Percentiles rank a stretch among this genome's conserved stretches.
These are phyloP conservation scores for Eciton burchellii DNA, from an alignment of 1,140 invertebrate genomes.

Conservation along the genomic window DNA sequence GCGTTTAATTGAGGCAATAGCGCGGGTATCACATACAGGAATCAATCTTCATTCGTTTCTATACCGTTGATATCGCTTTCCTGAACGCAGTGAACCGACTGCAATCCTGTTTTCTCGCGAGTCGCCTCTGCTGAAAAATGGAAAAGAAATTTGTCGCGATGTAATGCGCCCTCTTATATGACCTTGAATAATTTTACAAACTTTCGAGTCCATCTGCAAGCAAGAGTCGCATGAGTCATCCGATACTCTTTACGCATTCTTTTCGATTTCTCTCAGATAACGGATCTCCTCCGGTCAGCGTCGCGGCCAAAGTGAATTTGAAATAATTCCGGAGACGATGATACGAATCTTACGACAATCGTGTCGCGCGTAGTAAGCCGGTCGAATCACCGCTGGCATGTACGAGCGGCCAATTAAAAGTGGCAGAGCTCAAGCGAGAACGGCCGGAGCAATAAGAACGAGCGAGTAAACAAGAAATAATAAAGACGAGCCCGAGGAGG, in stretches of 20 bases:
- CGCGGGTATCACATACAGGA: not conserved
- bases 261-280: slow-evolving; percentile 17
- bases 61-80: not conserved
- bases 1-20: not conserved
- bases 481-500: slow-evolving; percentile 70
- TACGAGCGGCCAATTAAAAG: slow-evolving; percentile 78
- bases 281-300: not conserved
- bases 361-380: slow-evolving; percentile 74
- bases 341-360: slow-evolving; percentile 65
- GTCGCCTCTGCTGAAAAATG: no score
- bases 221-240: not conserved
- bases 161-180: not conserved
- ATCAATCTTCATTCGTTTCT: not conserved
- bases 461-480: slow-evolving; percentile 80
- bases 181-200: not conserved
- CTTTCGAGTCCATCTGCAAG: slow-evolving; percentile 12
- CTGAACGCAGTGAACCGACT: not conserved
- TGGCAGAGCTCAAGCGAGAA: slow-evolving; percentile 67
- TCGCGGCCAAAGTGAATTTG: slow-evolving; percentile 27
- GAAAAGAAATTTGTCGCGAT: not conserved
- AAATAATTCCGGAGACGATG: slow-evolving; percentile 35
- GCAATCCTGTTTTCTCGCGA: not conserved
- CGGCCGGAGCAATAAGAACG: slow-evolving; percentile 76
- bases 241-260: not conserved
- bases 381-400: slow-evolving; percentile 75